Evolutionary conservation across 1,140 invertebrate genomes (phyloP).

Genomic region (Lerema accius): DNA sequence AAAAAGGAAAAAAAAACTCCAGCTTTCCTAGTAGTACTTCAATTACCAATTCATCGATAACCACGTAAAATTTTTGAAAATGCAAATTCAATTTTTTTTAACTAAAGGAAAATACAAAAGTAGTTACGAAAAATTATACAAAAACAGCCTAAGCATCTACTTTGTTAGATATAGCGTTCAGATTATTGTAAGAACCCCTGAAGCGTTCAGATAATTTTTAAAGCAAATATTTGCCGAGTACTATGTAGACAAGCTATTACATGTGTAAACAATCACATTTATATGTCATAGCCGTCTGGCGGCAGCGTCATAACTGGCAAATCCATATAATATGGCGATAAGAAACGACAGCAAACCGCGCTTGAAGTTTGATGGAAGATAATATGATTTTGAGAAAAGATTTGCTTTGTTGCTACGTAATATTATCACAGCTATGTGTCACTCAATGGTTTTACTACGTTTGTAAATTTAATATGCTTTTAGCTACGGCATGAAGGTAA

Average conservation of each 20-base stretch:
- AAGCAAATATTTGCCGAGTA: not conserved
- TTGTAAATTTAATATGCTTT: not conserved
- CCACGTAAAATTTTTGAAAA: too few relatives aligned
- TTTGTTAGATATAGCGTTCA: not conserved
- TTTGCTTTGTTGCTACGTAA: not conserved
- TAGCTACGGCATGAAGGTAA: not conserved
- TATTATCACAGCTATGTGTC: not conserved
- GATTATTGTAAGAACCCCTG: not conserved
- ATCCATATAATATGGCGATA: constrained; percentile 1
- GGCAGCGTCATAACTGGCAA: not conserved
- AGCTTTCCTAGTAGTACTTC: too few relatives aligned
- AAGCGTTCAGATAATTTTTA: not conserved
- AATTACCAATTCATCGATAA: too few relatives aligned
- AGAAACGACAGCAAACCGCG: not conserved
- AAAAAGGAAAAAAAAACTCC: too few relatives aligned
- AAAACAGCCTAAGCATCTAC: too few relatives aligned
- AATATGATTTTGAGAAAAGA: constrained; percentile 1
- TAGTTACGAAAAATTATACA: too few relatives aligned
- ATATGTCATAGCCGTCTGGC: not conserved
- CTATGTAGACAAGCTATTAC: not conserved
- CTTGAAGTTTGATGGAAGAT: constrained; percentile 22
- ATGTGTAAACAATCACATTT: constrained; percentile 8
- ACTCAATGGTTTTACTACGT: not conserved
- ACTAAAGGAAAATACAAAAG: too few relatives aligned
- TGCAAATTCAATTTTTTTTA: too few relatives aligned